phyloP scores from a whole-genome alignment of 2,797 vertebrate genomes.

The Ptychobarbus kaznakovi region DNA sequence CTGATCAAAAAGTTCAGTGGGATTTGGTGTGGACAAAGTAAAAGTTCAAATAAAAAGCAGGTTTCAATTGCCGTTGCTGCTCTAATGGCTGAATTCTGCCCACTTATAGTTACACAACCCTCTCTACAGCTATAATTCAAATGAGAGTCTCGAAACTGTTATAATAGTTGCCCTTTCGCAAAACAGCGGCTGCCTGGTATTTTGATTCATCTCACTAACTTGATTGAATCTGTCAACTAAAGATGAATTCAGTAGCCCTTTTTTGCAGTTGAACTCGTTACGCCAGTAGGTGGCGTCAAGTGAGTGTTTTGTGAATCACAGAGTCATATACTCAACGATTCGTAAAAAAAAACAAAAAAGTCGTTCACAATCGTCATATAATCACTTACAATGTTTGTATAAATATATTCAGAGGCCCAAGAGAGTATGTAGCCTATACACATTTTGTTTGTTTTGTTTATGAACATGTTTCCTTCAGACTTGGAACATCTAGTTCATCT shows the following conservation, averaged over 20 bases:
- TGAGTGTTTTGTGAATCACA: background rate
- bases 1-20: conserved; percentile 32
- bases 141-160: conserved; percentile 2
- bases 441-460: background rate
- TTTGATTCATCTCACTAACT: background rate
- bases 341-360: no score
- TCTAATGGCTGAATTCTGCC: conserved; percentile 3
- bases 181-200: background rate
- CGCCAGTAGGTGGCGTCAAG: background rate
- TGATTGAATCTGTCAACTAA: background rate
- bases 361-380: background rate
- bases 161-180: background rate
- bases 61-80: conserved; percentile 30
- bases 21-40: conserved; percentile 31
- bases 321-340: background rate
- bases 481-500: no score
- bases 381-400: background rate
- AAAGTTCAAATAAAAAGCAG: conserved; percentile 37
- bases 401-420: background rate
- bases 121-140: conserved; percentile 12
- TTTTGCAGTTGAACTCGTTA: background rate
- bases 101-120: conserved; percentile 15
- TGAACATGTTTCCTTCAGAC: background rate
- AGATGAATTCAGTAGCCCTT: background rate
- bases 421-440: background rate